Conservation (phyloP, 2,888 invertebrate species). For the Drosophila sordidapex region DNA sequence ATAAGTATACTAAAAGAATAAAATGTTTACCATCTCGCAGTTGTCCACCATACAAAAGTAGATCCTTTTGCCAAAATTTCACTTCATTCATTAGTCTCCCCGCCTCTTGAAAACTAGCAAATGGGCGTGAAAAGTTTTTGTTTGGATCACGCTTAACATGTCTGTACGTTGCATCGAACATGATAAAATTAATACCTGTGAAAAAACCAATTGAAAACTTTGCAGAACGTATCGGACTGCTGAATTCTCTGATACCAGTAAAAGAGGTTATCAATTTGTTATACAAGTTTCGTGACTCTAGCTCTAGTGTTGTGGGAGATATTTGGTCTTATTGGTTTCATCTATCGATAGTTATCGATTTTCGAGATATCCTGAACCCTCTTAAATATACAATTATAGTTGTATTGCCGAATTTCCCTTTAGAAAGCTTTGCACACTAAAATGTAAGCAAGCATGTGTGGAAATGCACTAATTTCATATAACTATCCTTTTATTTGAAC, state of each 20-base stretch:
- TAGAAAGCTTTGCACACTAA: not conserved
- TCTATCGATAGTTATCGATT: not conserved
- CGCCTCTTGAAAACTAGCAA: too few species aligned
- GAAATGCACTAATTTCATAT: too few species aligned
- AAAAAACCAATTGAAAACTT: not conserved
- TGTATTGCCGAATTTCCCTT: not conserved
- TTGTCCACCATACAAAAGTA: constrained; percentile 89
- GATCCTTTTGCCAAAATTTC: constrained; percentile 87
- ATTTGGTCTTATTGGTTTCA: not conserved
- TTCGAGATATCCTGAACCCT: not conserved
- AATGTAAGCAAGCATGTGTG: too few species aligned
- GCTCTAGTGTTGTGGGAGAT: not conserved
- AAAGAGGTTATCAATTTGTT: not conserved
- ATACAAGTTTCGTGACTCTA: not conserved
- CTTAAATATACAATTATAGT: too few species aligned
- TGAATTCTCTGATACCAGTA: not conserved
- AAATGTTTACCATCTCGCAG: constrained; percentile 89
- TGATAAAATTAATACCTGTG: not conserved
- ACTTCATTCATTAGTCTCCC: constrained; percentile 88
- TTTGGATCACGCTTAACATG: rapidly evolving
- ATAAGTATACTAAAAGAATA: not conserved
- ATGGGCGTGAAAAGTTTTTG: too few species aligned
- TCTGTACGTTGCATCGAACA: not conserved
- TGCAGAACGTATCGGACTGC: not conserved
- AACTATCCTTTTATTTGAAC: constrained; percentile 14